Evolutionary conservation across 2,888 invertebrate genomes (phyloP).

Genomic region (Drosophila rellima): DNA sequence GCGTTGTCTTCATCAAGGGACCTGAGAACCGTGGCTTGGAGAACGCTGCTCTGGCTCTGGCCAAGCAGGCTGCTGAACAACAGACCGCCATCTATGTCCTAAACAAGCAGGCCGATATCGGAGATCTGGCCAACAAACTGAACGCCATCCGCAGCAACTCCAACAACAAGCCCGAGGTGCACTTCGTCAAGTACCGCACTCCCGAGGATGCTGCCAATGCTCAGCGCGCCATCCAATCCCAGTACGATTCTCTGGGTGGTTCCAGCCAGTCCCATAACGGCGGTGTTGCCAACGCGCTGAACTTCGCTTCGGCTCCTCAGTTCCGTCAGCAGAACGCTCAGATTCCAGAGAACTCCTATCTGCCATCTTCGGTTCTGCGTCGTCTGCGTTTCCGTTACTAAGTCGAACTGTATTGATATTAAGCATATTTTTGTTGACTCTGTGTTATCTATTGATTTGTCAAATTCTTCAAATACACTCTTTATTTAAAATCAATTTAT

Average conservation of each 20-base stretch:
- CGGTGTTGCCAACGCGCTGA: conserved; percentile 77
- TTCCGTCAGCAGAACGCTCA: conserved; percentile 58
- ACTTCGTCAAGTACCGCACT: conserved; percentile 84
- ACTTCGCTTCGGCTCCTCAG: conserved; percentile 74
- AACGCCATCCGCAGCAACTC: conserved; percentile 68
- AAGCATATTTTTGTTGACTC: conserved; percentile 52
- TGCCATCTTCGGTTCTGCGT: conserved; percentile 77
- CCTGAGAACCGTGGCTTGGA: conserved; percentile 83
- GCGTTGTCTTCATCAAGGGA: conserved; percentile 84
- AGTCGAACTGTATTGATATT: conserved; percentile 2
- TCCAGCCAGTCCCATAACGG: conserved; percentile 70
- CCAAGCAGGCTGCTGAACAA: conserved; percentile 83
- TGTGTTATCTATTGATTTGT: conserved; percentile 71
- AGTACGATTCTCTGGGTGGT: conserved; percentile 80
- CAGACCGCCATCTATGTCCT: conserved; percentile 85
- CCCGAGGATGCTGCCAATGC: conserved; percentile 83
- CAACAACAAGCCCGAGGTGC: conserved; percentile 84
- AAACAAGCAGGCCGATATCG: conserved; percentile 79
- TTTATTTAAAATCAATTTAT: conserved; percentile 45
- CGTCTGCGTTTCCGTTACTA: conserved; percentile 75
- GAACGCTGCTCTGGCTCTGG: conserved; percentile 80
- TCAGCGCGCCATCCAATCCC: conserved; percentile 81
- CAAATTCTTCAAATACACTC: conserved; percentile 62
- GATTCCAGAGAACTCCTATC: conserved; percentile 71
- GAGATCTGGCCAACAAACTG: conserved; percentile 75